These are phyloP conservation scores for Palloptera scutellata DNA, from an alignment of 2,888 invertebrate species.

Conservation along the genomic window DNA sequence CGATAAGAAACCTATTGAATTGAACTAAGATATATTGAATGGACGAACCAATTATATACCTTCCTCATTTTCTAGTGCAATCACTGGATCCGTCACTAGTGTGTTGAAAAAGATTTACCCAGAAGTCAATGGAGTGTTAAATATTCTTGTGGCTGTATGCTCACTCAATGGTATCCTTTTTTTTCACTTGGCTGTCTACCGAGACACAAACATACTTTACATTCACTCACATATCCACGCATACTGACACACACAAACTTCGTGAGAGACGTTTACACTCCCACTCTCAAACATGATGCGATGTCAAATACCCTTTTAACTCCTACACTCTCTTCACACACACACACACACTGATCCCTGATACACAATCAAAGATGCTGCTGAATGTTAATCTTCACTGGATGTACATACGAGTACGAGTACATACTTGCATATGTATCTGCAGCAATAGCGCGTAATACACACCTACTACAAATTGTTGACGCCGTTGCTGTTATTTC, in stretches of 20 bases:
- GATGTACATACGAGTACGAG: no score
- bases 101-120: neutral
- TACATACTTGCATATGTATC: no score
- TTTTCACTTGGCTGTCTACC: neutral
- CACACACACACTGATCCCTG: neutral
- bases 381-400: no score
- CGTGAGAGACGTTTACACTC: neutral
- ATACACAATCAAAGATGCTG: no score
- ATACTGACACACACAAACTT: neutral
- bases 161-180: conserved; percentile 4
- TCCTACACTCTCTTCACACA: neutral
- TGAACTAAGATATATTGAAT: no score
- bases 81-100: neutral
- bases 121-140: conserved; percentile 40
- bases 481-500: no score
- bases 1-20: no score
- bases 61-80: no score
- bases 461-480: no score
- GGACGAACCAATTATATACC: no score
- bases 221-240: neutral
- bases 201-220: neutral
- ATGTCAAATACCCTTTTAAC: neutral
- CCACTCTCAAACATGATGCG: neutral
- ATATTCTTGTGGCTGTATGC: conserved; percentile 30
- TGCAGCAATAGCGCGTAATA: no score